Percentiles rank a stretch among this genome's conserved stretches.
Evolutionary conservation across 2,888 invertebrate genomes (phyloP).

Genomic region (Girardia tigrina): DNA sequence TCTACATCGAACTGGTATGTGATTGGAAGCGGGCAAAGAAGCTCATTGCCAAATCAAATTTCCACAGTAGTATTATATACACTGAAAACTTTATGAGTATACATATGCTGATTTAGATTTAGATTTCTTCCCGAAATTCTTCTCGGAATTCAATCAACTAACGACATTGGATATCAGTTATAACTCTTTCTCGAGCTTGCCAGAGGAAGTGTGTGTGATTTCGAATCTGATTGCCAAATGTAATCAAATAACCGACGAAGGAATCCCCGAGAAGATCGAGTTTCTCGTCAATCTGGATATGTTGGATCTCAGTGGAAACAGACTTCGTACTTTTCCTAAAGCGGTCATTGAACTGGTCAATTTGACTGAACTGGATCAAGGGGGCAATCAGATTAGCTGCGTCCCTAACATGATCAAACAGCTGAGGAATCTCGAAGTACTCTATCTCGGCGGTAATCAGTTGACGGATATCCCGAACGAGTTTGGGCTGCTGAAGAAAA

Average conservation of each 20-base stretch:
- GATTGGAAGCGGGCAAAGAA: too few species aligned
- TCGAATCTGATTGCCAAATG: slow-evolving; percentile 65
- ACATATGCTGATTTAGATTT: too few species aligned
- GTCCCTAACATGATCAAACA: slow-evolving; percentile 68
- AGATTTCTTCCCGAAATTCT: background rate
- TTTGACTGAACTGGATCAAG: slow-evolving; percentile 72
- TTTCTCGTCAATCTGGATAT: slow-evolving; percentile 78
- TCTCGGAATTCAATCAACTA: background rate
- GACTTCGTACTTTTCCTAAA: slow-evolving; percentile 65
- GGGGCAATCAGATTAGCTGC: slow-evolving; percentile 67
- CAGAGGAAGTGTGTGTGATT: slow-evolving; percentile 64
- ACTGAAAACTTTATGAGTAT: too few species aligned
- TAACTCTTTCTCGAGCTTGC: slow-evolving; percentile 64
- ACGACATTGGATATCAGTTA: slow-evolving; percentile 58
- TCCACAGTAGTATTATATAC: too few species aligned
- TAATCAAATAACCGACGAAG: slow-evolving; percentile 66
- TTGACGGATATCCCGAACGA: slow-evolving; percentile 58
- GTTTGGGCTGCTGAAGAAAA: slow-evolving; percentile 64
- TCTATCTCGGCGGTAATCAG: slow-evolving; percentile 80
- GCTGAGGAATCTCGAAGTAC: slow-evolving; percentile 66
- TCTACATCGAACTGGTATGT: too few species aligned
- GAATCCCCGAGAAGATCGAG: slow-evolving; percentile 55
- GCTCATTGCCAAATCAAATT: too few species aligned
- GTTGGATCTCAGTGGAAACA: slow-evolving; percentile 76
- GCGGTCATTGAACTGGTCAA: slow-evolving; percentile 66